phyloP scores from a whole-genome alignment of 2,888 invertebrate species.

The Thecophora atra region DNA sequence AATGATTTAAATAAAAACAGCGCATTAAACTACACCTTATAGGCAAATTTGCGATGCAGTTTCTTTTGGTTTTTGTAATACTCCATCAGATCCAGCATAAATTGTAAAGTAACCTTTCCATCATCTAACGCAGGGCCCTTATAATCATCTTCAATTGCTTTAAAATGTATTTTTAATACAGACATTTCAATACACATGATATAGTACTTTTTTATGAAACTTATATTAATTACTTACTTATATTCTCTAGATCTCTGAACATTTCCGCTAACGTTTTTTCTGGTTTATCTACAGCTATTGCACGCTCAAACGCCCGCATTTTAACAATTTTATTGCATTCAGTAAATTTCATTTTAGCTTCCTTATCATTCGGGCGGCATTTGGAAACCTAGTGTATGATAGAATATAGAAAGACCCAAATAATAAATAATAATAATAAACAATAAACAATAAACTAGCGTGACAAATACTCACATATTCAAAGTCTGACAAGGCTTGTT shows the following conservation, averaged over 20 bases:
- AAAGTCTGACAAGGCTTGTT: slow-evolving; percentile 94
- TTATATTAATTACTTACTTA: slow-evolving; percentile 77
- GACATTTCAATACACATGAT: no score
- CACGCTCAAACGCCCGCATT: slow-evolving; percentile 94
- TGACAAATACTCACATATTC: slow-evolving; percentile 79
- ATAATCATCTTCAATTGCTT: slow-evolving; percentile 95
- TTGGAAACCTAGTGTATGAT: slow-evolving; percentile 77
- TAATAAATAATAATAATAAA: not conserved
- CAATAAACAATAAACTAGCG: no score
- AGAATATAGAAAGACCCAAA: not conserved
- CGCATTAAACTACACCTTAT: slow-evolving; percentile 74
- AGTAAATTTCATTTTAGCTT: slow-evolving; percentile 88
- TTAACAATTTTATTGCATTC: slow-evolving; percentile 97
- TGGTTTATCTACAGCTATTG: slow-evolving; percentile 92
- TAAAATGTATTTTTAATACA: slow-evolving; percentile 36
- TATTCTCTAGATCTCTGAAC: slow-evolving; percentile 84
- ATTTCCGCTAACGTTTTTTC: slow-evolving; percentile 88
- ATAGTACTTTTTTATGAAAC: no score
- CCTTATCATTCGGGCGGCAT: slow-evolving; percentile 91
- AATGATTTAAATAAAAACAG: not conserved
- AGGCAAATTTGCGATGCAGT: slow-evolving; percentile 96
- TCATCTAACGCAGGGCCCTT: slow-evolving; percentile 88
- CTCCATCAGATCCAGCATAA: slow-evolving; percentile 89
- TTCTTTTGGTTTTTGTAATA: slow-evolving; percentile 91
- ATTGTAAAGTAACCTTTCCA: slow-evolving; percentile 87